Conservation (phyloP, 1,140 invertebrate genomes). For the Drosophila sp. region DNA sequence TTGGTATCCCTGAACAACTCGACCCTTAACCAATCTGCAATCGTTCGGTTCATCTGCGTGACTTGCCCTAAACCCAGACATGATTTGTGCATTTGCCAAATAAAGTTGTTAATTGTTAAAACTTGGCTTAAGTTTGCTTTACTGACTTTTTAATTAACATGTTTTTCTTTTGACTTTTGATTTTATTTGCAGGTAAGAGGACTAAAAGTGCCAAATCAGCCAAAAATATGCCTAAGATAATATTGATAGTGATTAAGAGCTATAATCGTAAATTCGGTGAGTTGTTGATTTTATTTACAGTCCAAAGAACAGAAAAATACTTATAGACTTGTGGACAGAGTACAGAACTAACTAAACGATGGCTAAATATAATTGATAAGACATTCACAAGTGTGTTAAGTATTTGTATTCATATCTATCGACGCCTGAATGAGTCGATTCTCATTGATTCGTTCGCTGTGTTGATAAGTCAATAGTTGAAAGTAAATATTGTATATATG, state of each 20-base stretch:
- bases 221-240: not conserved
- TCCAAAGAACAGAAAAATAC: not conserved
- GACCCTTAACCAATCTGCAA: not conserved
- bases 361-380: not conserved
- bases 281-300: not conserved
- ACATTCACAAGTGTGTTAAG: not conserved
- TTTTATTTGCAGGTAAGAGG: conserved; percentile 72
- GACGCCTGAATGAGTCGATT: conserved; percentile 22
- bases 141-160: conserved; percentile 73
- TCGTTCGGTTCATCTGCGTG: conserved; percentile 41
- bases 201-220: conserved; percentile 14
- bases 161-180: conserved; percentile 60
- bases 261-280: not conserved
- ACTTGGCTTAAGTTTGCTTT: conserved; percentile 16
- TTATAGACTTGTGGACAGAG: no score
- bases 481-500: conserved; percentile 35
- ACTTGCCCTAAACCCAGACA: conserved; percentile 41
- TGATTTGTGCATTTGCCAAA: conserved; percentile 68
- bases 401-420: conserved; percentile 4
- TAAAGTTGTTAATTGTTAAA: conserved; percentile 74
- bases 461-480: conserved; percentile 47
- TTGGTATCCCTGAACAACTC: not conserved
- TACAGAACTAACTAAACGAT: not conserved
- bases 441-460: conserved; percentile 26
- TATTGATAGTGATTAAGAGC: not conserved